Conservation (phyloP, 1,140 invertebrate genomes). For the Agrilus planipennis region DNA sequence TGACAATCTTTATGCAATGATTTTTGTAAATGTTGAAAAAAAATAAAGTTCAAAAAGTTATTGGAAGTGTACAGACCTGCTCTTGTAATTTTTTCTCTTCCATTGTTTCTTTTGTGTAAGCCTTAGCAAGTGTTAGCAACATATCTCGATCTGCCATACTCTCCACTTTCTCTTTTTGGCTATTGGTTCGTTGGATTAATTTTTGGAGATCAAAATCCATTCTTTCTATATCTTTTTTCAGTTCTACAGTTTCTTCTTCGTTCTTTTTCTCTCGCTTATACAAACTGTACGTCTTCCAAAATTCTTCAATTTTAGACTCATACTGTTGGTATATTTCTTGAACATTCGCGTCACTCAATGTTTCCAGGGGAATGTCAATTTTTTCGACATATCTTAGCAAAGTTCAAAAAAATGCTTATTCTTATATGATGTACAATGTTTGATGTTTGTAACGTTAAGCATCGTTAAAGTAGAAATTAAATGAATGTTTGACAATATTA, state of each 20-base stretch:
- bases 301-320: conserved; percentile 10
- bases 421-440: background rate
- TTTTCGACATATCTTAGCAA: conserved; percentile 12
- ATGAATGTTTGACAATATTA: no score
- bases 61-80: conserved; percentile 4
- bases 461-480: no score
- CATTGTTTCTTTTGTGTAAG: conserved; percentile 4
- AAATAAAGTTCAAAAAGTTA: no score
- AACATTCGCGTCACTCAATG: conserved; percentile 6
- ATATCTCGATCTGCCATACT: conserved; percentile 7
- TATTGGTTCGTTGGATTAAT: conserved; percentile 5
- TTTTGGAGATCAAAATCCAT: conserved; percentile 8
- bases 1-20: no score
- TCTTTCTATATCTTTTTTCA: conserved; percentile 9
- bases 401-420: no score
- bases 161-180: conserved; percentile 7
- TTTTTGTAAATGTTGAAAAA: no score
- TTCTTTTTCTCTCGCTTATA: conserved; percentile 6
- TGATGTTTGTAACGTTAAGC: background rate
- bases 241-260: conserved; percentile 8
- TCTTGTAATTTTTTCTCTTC: conserved; percentile 7
- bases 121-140: conserved; percentile 1
- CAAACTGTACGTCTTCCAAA: conserved; percentile 13
- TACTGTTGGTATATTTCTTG: conserved; percentile 5
- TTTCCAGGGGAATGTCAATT: conserved; percentile 9